Percentiles rank a stretch among this genome's conserved stretches.
phyloP scores from a whole-genome alignment of 2,113 vertebrate species.

The Lepus americanus region DNA sequence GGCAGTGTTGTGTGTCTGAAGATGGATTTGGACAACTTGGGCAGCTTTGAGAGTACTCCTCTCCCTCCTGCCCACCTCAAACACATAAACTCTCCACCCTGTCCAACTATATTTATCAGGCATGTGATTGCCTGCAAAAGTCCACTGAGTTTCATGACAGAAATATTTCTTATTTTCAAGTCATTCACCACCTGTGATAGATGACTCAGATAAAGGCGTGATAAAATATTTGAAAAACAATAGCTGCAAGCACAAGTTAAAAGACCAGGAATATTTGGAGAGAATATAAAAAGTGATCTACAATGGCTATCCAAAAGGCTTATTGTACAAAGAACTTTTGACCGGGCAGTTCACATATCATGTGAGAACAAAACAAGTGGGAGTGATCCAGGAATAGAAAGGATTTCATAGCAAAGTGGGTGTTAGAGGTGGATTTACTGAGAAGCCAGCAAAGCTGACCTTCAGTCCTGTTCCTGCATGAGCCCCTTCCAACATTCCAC shows the following conservation, averaged over 20 bases:
- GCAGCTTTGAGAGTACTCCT: background rate
- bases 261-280: slow-evolving; percentile 52
- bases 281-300: slow-evolving; percentile 72
- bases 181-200: slow-evolving; percentile 45
- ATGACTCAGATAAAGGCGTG: slow-evolving; percentile 9
- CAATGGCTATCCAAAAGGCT: slow-evolving; percentile 37
- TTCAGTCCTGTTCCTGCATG: background rate
- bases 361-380: slow-evolving; percentile 39
- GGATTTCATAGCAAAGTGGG: slow-evolving; percentile 22
- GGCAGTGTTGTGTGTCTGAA: background rate
- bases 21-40: background rate
- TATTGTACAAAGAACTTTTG: slow-evolving; percentile 59
- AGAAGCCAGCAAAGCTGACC: background rate
- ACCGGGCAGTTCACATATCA: slow-evolving; percentile 66
- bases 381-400: slow-evolving; percentile 26
- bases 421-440: background rate
- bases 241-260: slow-evolving; percentile 57
- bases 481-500: background rate
- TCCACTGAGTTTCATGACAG: slow-evolving; percentile 43
- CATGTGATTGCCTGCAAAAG: background rate
- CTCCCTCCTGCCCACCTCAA: too few species aligned
- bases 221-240: slow-evolving; percentile 72
- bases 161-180: slow-evolving; percentile 67
- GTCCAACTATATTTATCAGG: slow-evolving; percentile 38
- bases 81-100: background rate